A percentile compares a stretch with the other conserved stretches of the same genome.
Evolutionary conservation across 2,113 vertebrate genomes (phyloP).

Genomic region (Alexandromys fortis): DNA sequence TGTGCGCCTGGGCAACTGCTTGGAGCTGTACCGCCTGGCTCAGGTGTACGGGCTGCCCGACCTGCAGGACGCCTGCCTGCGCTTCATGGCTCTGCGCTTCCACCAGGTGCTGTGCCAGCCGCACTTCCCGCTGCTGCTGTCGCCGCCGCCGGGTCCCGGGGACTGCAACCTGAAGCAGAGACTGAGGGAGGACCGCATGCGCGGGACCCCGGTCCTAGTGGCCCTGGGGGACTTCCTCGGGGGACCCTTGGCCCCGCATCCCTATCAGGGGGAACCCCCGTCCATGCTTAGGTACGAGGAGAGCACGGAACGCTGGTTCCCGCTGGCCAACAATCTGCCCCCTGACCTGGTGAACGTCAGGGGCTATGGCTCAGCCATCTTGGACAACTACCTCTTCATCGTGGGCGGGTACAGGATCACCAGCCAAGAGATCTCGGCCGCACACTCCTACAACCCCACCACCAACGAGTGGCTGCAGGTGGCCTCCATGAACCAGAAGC

Average conservation of each 20-base stretch:
- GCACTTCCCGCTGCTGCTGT: slow-evolving; percentile 83
- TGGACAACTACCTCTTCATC: slow-evolving; percentile 41
- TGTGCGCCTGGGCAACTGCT: slow-evolving; percentile 92
- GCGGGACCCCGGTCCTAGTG: slow-evolving; percentile 91
- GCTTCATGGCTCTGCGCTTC: slow-evolving; percentile 92
- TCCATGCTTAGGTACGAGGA: slow-evolving; percentile 94
- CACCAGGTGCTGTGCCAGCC: slow-evolving; percentile 92
- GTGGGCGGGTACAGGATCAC: slow-evolving; percentile 90
- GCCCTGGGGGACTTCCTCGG: slow-evolving; percentile 85
- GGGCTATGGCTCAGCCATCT: slow-evolving; percentile 87
- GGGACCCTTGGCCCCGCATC: slow-evolving; percentile 20
- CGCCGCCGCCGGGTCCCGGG: slow-evolving; percentile 74
- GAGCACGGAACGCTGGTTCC: slow-evolving; percentile 91
- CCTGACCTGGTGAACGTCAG: slow-evolving; percentile 92
- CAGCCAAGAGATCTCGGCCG: slow-evolving; percentile 92
- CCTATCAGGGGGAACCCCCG: slow-evolving; percentile 82
- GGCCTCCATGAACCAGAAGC: slow-evolving; percentile 97
- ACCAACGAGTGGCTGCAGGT: slow-evolving; percentile 94
- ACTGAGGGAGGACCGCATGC: slow-evolving; percentile 91
- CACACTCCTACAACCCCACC: slow-evolving; percentile 96
- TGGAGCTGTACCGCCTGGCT: slow-evolving; percentile 92
- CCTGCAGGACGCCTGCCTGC: slow-evolving; percentile 89
- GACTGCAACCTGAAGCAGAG: slow-evolving; percentile 85
- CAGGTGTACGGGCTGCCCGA: slow-evolving; percentile 94
- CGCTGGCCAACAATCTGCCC: slow-evolving; percentile 57